Conservation (phyloP, 2,113 vertebrate genomes). For the Ptychochromis oligacanthus region DNA sequence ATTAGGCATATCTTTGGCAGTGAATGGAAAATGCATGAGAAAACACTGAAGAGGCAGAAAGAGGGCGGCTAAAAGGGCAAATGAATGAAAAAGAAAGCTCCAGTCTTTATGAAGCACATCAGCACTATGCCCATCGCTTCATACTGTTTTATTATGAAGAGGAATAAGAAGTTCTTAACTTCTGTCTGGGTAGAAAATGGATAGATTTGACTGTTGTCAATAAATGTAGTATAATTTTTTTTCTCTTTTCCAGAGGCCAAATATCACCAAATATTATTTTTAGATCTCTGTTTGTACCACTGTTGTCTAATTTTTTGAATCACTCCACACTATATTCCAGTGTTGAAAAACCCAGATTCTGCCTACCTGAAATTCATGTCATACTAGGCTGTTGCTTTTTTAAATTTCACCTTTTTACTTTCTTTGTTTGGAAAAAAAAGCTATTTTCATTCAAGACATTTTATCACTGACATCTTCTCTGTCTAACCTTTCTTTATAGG, state of each 20-base stretch:
- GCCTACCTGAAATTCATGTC: not conserved
- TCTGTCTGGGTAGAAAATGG: not conserved
- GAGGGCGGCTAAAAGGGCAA: not conserved
- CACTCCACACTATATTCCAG: not conserved
- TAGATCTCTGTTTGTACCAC: not conserved
- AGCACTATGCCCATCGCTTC: not conserved
- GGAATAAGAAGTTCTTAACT: not conserved
- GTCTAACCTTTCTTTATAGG: conserved; percentile 70
- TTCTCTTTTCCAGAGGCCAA: not conserved
- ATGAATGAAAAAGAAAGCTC: not conserved
- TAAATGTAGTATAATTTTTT: not conserved
- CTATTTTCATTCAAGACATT: conserved; percentile 23
- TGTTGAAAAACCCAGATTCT: not conserved
- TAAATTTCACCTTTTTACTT: not conserved
- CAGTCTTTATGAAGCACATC: not conserved
- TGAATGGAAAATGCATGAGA: conserved; percentile 2
- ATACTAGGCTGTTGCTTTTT: not conserved
- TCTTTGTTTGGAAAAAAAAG: conserved; percentile 3
- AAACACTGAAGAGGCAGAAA: not conserved
- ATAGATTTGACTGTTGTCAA: not conserved
- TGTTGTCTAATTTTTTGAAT: not conserved
- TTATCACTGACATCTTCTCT: conserved; percentile 42
- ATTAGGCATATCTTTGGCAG: conserved; percentile 49
- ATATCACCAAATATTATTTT: not conserved
- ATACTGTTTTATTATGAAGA: not conserved